Percentiles rank a stretch among this genome's conserved stretches.
phyloP scores from a whole-genome alignment of 2,888 invertebrate species.

The Idaea biselata region DNA sequence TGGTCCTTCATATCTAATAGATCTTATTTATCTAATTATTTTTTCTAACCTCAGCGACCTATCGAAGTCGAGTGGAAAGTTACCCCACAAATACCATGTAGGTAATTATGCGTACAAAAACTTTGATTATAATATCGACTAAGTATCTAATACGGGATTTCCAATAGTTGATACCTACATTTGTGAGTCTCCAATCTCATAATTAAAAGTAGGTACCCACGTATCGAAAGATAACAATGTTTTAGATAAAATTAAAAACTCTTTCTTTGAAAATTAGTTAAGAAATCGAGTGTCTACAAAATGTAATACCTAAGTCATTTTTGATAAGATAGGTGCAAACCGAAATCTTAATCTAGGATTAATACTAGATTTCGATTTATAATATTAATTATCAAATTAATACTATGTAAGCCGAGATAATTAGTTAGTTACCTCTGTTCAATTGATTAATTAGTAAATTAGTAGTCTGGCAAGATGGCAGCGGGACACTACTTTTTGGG shows the following conservation, averaged over 20 bases:
- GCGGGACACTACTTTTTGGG: constrained; percentile 34
- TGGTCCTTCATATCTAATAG: no score
- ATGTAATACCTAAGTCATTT: neutral
- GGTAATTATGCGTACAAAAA: no score
- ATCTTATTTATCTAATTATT: no score
- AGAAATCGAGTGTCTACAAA: neutral
- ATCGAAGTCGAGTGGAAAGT: no score
- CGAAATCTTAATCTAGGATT: neutral
- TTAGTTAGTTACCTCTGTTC: constrained; percentile 6
- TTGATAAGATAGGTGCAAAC: neutral
- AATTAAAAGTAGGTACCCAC: no score
- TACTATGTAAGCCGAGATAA: constrained; percentile 11
- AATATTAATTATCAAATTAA: neutral
- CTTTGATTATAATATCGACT: no score
- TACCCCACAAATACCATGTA: no score
- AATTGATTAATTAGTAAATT: constrained; percentile 9
- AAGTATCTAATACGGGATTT: no score
- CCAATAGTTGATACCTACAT: no score
- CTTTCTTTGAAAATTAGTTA: neutral
- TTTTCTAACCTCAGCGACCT: no score
- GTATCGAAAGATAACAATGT: no score
- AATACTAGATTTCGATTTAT: neutral
- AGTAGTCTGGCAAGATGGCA: constrained; percentile 31
- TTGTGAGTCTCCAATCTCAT: no score
- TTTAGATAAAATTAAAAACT: neutral